A percentile compares a stretch with the other conserved stretches of the same genome.
phyloP scores from a whole-genome alignment of 35 echinoderm and acorn worm genomes.

The Nesometra sesokonis region DNA sequence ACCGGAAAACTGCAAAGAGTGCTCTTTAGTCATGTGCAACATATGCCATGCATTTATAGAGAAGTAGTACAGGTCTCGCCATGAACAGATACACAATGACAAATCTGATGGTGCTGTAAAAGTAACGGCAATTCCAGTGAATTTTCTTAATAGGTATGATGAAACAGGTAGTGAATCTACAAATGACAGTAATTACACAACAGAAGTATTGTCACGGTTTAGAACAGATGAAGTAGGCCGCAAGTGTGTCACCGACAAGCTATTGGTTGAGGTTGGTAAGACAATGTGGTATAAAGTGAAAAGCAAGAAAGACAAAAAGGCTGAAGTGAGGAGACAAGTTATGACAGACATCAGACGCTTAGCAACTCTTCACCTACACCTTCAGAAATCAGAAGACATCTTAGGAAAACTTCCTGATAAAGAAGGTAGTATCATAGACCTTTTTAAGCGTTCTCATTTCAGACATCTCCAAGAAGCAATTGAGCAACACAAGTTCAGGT shows the following conservation, averaged over 20 bases:
- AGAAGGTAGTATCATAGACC: too few relatives aligned
- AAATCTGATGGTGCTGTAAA: neutral
- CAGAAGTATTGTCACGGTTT: neutral
- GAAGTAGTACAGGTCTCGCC: neutral
- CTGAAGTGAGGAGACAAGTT: neutral
- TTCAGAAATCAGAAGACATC: neutral
- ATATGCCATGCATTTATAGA: constrained; percentile 1
- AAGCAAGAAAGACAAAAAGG: neutral
- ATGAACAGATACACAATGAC: constrained; percentile 1
- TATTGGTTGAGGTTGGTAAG: neutral
- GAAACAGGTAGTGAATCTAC: neutral
- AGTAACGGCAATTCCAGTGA: neutral
- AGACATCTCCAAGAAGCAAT: too few relatives aligned
- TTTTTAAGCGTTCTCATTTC: too few relatives aligned
- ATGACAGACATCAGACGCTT: neutral
- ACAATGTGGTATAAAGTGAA: neutral
- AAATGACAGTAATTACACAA: neutral
- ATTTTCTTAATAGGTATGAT: neutral
- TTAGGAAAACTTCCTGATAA: neutral
- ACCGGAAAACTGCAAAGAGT: neutral
- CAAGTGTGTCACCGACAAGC: neutral
- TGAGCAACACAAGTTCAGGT: too few relatives aligned
- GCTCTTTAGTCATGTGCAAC: constrained; percentile 1
- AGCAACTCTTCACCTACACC: neutral
- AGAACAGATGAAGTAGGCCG: neutral